phyloP scores from a whole-genome alignment of 2,888 invertebrate species.

The Auanema sp. region DNA sequence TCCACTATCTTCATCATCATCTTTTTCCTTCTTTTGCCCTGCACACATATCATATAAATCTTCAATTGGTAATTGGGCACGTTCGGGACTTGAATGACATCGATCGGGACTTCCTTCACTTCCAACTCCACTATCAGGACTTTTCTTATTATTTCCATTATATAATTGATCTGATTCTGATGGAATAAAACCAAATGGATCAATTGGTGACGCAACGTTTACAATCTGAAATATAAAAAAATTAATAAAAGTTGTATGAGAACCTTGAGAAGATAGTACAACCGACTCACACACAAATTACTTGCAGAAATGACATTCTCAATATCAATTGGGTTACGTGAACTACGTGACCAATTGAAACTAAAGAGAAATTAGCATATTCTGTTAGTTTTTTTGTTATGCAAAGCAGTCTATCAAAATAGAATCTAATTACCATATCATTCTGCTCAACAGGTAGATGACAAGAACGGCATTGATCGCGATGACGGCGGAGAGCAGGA shows the following conservation, averaged over 20 bases:
- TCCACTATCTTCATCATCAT: slow-evolving; percentile 58
- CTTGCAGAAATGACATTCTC: too few relatives aligned
- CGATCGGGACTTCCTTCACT: slow-evolving; percentile 36
- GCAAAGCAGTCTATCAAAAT: neutral
- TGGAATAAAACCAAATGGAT: slow-evolving; percentile 46
- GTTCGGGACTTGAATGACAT: slow-evolving; percentile 29
- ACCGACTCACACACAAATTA: too few relatives aligned
- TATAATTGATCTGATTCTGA: slow-evolving; percentile 33
- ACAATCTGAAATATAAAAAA: slow-evolving; percentile 33
- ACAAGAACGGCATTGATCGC: slow-evolving; percentile 57
- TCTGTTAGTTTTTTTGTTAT: neutral
- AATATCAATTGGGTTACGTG: neutral
- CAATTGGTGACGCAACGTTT: slow-evolving; percentile 37
- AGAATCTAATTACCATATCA: slow-evolving; percentile 27
- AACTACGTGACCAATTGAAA: neutral
- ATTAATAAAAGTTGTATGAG: neutral
- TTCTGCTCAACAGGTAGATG: slow-evolving; percentile 37
- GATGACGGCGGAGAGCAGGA: slow-evolving; percentile 57
- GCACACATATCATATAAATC: slow-evolving; percentile 18
- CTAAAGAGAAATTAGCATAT: neutral
- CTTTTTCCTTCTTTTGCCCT: slow-evolving; percentile 35
- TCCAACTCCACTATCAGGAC: slow-evolving; percentile 40
- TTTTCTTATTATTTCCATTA: slow-evolving; percentile 16
- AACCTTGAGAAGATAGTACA: neutral
- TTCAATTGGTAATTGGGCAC: slow-evolving; percentile 14